Base-by-base conservation (phyloP, 2,113 vertebrate species). In the Psittacus erithacus region DNA sequence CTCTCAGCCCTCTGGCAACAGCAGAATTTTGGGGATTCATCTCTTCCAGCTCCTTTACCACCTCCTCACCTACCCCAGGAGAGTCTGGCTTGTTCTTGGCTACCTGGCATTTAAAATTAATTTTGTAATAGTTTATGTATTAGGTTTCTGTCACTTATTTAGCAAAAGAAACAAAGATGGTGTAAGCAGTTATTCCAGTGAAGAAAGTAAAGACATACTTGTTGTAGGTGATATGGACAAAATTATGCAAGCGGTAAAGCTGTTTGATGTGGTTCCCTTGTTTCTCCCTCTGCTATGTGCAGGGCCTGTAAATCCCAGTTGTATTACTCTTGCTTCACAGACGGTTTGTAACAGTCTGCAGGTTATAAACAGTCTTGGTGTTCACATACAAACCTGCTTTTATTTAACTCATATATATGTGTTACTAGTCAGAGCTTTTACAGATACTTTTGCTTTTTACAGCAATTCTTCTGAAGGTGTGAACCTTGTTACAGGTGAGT, bases 401-500 rank as follows among this genome's bases (percentile, higher is more conserved):
- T 46, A 46, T 71, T 87, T 75, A 57, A 57, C 15, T 79, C 9
- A 9, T 35, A 17, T 19, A 7, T 31, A 6, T 13, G 25, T 62
- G 25, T 44, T 62, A 50, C 7, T 62, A 76, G 57, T 64, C 59
- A 88, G 78, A 93, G 62, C 28, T 69, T 77, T 96, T 65, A 94
- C 75, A 88, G 65, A 25, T 83, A 18, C 17, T 96, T 94, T 25
- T 96, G 17, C 17, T 96, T 97, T 43, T 97, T 97, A n/a, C 97
- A 98, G 98, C 64, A 95, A 78, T 92, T 96, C 95, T 75, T 98
- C 98, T 91, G 99, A 99, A 96, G 88, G 82, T 0, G 50, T 98
- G 47, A 96, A 87, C 49, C 99, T 99, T 44, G 98, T 99, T 78
- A 59, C 90, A 43, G 97, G 99, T 99, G 83, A 98, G 98, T 97